A percentile compares a stretch with the other conserved stretches of the same genome.
Evolutionary conservation across 2,797 vertebrate genomes (phyloP).

Genomic region (Xerus rutilus): DNA sequence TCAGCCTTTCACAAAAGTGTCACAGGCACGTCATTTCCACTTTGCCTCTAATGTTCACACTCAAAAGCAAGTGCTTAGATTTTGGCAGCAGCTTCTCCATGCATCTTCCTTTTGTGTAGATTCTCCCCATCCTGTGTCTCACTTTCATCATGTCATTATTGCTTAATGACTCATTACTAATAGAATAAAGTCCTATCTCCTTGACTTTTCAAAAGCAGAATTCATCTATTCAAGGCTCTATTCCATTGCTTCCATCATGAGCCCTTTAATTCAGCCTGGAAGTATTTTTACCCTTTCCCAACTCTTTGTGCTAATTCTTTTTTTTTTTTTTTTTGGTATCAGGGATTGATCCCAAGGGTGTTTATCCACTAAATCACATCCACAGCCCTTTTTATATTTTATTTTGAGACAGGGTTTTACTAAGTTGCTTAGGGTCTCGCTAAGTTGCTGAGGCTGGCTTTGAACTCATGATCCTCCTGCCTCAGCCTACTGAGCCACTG

Average conservation of each 20-base stretch:
- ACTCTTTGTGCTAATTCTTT: not conserved
- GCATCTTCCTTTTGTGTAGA: slow-evolving; percentile 39
- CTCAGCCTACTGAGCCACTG: too few relatives aligned
- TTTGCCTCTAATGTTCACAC: not conserved
- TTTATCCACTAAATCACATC: too few relatives aligned
- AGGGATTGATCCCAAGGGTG: too few relatives aligned
- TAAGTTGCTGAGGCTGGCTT: too few relatives aligned
- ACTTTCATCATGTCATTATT: slow-evolving; percentile 69
- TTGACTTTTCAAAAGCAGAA: slow-evolving; percentile 67
- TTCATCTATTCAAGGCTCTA: slow-evolving; percentile 35
- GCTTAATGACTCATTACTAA: slow-evolving; percentile 75
- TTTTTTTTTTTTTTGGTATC: not conserved
- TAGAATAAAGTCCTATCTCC: slow-evolving; percentile 68
- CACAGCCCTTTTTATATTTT: too few relatives aligned
- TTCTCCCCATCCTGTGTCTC: slow-evolving; percentile 35
- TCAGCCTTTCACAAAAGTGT: not conserved
- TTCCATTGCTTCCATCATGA: slow-evolving; percentile 44
- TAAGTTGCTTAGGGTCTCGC: too few relatives aligned
- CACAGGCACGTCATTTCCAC: not conserved
- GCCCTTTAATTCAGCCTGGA: slow-evolving; percentile 28
- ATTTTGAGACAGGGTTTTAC: too few relatives aligned
- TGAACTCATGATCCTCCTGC: too few relatives aligned
- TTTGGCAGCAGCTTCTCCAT: slow-evolving; percentile 33
- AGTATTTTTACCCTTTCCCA: not conserved
- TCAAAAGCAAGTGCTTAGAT: slow-evolving; percentile 10